Base-by-base conservation (phyloP, 2,113 vertebrate species). In the Nicator chloris region DNA sequence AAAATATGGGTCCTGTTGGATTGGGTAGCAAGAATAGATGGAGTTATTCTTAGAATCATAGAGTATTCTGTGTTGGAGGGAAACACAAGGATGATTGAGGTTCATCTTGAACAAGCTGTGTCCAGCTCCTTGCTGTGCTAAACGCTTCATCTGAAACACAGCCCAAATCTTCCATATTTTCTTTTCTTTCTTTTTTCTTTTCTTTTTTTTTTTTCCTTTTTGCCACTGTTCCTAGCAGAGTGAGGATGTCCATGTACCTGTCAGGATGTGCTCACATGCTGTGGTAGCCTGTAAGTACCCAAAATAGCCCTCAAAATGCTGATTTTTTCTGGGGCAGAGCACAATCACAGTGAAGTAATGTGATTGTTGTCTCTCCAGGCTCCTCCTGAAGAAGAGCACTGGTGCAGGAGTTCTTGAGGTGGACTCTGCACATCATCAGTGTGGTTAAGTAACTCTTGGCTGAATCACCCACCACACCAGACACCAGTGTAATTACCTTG, bases 141-240 rank as follows among this genome's bases (percentile, higher is more conserved):
- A 81, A 35, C 24, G 57, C 27, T 65, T 23, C 1, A 28, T 65
- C 66, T 82, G 33, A 56, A 72, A 44, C 31, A 65, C 40, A 90
- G 45, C 26, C n/a, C 23, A 79, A 80, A 80, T 33, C 33, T n/a
- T 37, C 15, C 7, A 2, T 10, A 9, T 71, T 56, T 47, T 40
- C 1, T 35, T 51, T 35, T 7, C 0, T 30, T 51, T 11, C 4
- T 8, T 15, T 7, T 8, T 33, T n/a, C n/a, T n/a, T 13, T 26
- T 8, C 7, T 17, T 5, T 12, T 18, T 17, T 11, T 17, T 31
- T 40, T 18, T 18, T 4, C 9, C 12, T 40, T 42, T 68, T n/a
- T 49, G 7, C 11, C 17, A 13, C 19, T 0, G 0, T 10, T 82
- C 9, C 40, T 49, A 42, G 22, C 6, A 24, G 21, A 45, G 15